Evolutionary conservation across 1,140 invertebrate species (phyloP).

Genomic region (Drosophila biarmipes): DNA sequence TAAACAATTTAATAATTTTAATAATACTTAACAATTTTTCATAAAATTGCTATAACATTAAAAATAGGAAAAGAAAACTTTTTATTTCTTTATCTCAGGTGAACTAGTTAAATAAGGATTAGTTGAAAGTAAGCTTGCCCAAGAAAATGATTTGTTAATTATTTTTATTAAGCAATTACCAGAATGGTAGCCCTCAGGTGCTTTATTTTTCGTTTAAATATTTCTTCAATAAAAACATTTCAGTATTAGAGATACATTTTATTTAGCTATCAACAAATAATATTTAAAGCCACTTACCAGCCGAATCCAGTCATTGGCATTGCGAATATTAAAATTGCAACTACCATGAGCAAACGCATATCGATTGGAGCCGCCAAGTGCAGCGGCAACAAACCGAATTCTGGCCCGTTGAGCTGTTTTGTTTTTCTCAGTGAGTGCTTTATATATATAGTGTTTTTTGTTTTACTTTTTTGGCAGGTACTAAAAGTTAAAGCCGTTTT

Average conservation of each 20-base stretch:
- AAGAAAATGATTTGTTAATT: no score
- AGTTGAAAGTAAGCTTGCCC: no score
- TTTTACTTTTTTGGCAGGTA: constrained; percentile 55
- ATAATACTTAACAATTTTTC: no score
- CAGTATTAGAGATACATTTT: not conserved
- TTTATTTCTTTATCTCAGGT: no score
- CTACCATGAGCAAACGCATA: constrained; percentile 83
- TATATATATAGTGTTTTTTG: constrained; percentile 13
- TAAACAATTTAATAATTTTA: no score
- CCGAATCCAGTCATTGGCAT: constrained; percentile 84
- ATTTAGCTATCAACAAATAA: not conserved
- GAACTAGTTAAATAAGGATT: no score
- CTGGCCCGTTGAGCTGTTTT: constrained; percentile 61
- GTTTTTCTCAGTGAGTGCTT: constrained; percentile 17
- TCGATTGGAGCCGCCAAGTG: constrained; percentile 72
- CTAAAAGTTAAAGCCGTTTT: constrained; percentile 65
- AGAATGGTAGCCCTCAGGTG: no score
- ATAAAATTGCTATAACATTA: no score
- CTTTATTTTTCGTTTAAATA: no score
- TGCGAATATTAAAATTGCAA: constrained; percentile 84
- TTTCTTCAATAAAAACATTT: no score
- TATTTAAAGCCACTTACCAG: constrained; percentile 60
- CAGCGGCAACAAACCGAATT: constrained; percentile 75
- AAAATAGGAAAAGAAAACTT: no score
- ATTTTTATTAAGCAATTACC: no score